Percentiles rank a stretch among this genome's conserved stretches.
Evolutionary conservation across 2,888 invertebrate species (phyloP).

Genomic region (Drosophila mercatorum): DNA sequence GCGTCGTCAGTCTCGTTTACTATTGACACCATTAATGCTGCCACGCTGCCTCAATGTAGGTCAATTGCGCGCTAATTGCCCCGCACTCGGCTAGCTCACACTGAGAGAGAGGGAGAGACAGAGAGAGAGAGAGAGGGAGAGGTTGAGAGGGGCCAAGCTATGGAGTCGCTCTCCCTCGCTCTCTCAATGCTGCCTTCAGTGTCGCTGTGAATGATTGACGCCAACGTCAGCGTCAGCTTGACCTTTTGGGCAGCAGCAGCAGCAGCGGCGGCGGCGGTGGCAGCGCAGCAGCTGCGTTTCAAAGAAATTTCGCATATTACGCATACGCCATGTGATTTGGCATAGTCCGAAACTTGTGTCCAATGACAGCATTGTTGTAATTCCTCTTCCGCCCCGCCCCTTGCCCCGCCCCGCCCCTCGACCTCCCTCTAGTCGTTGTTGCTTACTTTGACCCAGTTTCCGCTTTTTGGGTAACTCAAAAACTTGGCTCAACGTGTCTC

Average conservation of each 20-base stretch:
- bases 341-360: conserved; percentile 8
- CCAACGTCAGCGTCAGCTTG: conserved; percentile 51
- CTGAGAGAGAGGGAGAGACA: background rate
- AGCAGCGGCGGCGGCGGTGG: conserved; percentile 42
- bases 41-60: conserved; percentile 76
- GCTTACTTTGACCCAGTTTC: conserved; percentile 59
- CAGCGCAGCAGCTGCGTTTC: conserved; percentile 41
- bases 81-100: conserved; percentile 64
- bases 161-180: conserved; percentile 25
- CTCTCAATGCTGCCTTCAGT: conserved; percentile 54
- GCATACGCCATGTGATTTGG: conserved; percentile 64
- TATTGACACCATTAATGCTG: conserved; percentile 81
- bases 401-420: background rate
- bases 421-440: conserved; percentile 12
- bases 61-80: conserved; percentile 81
- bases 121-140: background rate
- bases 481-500: conserved; percentile 45
- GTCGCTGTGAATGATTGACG: conserved; percentile 58
- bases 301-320: conserved; percentile 64
- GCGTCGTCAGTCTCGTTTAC: conserved; percentile 77
- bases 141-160: conserved; percentile 2
- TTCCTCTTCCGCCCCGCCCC: conserved; percentile 12
- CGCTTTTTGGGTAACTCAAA: conserved; percentile 72
- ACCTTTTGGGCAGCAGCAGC: conserved; percentile 64
- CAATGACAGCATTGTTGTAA: conserved; percentile 23